Conservation (phyloP, 2,797 vertebrate species). For the Numenius phaeopus region DNA sequence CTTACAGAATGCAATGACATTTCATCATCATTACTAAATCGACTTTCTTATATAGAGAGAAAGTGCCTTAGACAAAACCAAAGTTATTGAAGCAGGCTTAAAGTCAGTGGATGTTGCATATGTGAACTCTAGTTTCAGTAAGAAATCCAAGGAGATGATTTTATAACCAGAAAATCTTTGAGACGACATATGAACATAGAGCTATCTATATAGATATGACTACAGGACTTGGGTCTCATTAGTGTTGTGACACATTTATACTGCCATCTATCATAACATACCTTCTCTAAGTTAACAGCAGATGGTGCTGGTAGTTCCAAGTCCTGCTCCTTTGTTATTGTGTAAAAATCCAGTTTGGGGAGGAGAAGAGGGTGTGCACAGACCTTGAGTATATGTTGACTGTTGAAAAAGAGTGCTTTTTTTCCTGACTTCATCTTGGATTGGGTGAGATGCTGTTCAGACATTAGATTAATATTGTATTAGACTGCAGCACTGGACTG, state of each 20-base stretch:
- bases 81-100: not conserved
- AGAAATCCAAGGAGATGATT: not conserved
- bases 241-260: not conserved
- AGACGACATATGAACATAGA: not conserved
- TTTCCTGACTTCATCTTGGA: not conserved
- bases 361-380: not conserved
- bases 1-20: not conserved
- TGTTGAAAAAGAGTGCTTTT: not conserved
- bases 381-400: not conserved
- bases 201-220: not conserved
- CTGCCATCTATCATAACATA: not conserved
- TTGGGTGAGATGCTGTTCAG: not conserved
- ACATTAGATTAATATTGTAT: not conserved
- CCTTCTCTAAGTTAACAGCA: not conserved
- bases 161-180: not conserved
- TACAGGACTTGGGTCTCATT: not conserved
- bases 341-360: not conserved
- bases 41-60: rapidly evolving
- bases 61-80: not conserved
- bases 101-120: not conserved
- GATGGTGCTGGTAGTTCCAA: not conserved
- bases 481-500: not conserved
- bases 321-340: not conserved
- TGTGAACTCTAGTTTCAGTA: not conserved
- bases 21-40: not conserved